Base-by-base conservation (phyloP, 2,888 invertebrate genomes). In the Drosophila falleni region DNA sequence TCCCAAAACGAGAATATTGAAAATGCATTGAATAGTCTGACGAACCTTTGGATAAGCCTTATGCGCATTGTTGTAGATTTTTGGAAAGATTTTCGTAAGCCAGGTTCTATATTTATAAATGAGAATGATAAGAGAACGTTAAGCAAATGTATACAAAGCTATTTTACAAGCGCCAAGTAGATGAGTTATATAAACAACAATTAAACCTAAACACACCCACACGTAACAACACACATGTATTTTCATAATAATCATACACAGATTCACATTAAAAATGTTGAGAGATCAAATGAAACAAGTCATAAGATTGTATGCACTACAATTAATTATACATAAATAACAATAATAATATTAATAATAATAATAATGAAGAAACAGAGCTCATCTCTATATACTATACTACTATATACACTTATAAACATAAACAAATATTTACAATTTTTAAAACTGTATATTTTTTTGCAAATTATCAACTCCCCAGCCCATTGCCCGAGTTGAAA, bases 401-500 rank as follows among this genome's bases (percentile, higher is more conserved):
- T 50, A 23, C 31, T 54, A 62, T 23, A 59, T 47, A 66, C 31
- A 60, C 56, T 41, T 54, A 61, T 41, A 65, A 13, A 70, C 44
- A 69, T 42, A 41, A 3, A 66, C 51, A 60, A 54, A 78, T 76
- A 86, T 80, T 86, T 78, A 86, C 68, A 81, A 69, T 81, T 84
- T 81, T 81, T 68, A 70, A 81, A 62, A 41, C 65, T 81, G 81
- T 85, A 80, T 74, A 81, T 81, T 82, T 78, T 65, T 65, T 81
- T 81, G 58, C 53, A 47, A 71, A 71, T 53, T 39, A 41, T 66
- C 80, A 80, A 76, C 86, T 85, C 73, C 60, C 35, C 60, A 68
- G 80, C 86, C 75, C 69, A 75, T 84, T 84, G 85, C 70, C 64
- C 80, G 85, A 80, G 83, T 80, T 81, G 85, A 71, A 73, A 62